Base-by-base conservation (phyloP, 2,888 invertebrate genomes). In the Acleris sparsana region DNA sequence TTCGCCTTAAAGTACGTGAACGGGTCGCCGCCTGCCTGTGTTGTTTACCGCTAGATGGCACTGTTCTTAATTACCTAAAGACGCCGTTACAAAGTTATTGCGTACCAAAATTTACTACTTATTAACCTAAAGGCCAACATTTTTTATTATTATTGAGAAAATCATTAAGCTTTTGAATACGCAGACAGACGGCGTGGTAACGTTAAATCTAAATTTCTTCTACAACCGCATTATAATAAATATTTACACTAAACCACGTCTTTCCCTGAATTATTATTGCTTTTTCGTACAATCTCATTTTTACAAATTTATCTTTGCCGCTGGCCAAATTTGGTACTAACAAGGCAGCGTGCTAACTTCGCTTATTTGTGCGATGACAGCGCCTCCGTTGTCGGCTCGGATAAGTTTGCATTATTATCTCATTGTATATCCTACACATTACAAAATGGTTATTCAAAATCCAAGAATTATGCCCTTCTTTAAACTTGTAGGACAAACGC, bases 221-320 rank as follows among this genome's bases (percentile, higher is more conserved):
- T 86, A 88, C 80, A 79, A 82, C 78, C 77, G 71, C 73, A 72
- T 71, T 68, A 72, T 71, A 80, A 73, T 72, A 68, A 74, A 73
- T 79, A 88, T 87, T 77, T 87, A 89, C 89, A 89, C 75, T 78
- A 75, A 73, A 75, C 78, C 73, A 69, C 71, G 64, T 70, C 67
- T 63, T 67, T 46, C 63, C 69, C 70, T 70, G 69, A 39, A 57
- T 62, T 39, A 53, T 64, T 66, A 66, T 66, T 66, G 66, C 66
- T 62, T 66, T 61, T 57, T 62, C 20, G 25, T 48, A 29, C 44
- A 59, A 49, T 49, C 49, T 59, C 49, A 16, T 6, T 55, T 44
- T 11, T 39, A 60, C 64, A 49, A 48, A 53, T 6, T 53, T 49
- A 53, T 5, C 53, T 39, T 53, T 44, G 55, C 25, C 5, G 29